Conservation (phyloP, 2,113 vertebrate genomes). For the Notarius quadriscutis region DNA sequence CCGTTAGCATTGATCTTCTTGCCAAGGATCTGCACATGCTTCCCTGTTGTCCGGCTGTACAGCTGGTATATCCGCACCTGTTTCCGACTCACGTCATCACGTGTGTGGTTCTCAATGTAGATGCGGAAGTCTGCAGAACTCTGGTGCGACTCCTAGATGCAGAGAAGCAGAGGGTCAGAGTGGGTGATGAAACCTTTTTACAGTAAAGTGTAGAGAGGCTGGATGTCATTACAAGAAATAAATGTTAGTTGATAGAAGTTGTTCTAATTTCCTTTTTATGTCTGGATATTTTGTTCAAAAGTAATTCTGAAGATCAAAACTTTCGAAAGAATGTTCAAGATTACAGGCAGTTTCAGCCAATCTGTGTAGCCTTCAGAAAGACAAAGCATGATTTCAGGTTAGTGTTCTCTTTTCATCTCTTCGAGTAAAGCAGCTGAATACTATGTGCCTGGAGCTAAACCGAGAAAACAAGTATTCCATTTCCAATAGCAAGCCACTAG, state of each 20-base stretch:
- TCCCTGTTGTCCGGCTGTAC: slow-evolving; percentile 78
- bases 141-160: slow-evolving; percentile 74
- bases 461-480: slow-evolving; percentile 69
- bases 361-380: slow-evolving; percentile 24
- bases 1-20: slow-evolving; percentile 80
- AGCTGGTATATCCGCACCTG: slow-evolving; percentile 80
- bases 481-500: slow-evolving; percentile 73
- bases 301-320: not conserved
- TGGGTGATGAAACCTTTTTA: not conserved
- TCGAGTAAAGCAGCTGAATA: slow-evolving; percentile 56
- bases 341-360: not conserved
- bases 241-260: not conserved
- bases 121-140: slow-evolving; percentile 75
- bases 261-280: not conserved
- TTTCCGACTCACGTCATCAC: slow-evolving; percentile 77
- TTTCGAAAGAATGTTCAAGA: not conserved
- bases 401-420: slow-evolving; percentile 26
- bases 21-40: slow-evolving; percentile 78
- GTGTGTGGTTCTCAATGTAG: slow-evolving; percentile 79
- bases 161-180: slow-evolving; percentile 20
- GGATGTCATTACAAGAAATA: slow-evolving; percentile 11
- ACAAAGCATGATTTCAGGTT: slow-evolving; percentile 42
- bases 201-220: not conserved
- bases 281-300: not conserved
- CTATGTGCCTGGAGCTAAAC: slow-evolving; percentile 60